phyloP scores from a whole-genome alignment of 2,888 invertebrate species.

The Meghimatium bilineatum region DNA sequence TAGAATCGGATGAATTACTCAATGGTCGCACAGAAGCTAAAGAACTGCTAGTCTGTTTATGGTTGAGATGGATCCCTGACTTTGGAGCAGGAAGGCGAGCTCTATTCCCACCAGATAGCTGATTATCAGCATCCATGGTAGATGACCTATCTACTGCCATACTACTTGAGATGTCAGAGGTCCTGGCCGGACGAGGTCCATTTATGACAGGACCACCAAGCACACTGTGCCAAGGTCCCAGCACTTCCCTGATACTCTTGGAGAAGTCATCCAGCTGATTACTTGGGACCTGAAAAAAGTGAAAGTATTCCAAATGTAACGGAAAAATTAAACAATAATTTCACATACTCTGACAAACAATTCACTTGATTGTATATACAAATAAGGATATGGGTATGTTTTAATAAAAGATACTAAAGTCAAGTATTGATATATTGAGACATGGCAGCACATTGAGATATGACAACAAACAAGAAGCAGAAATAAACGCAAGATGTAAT shows the following conservation, averaged over 20 bases:
- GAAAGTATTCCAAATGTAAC: neutral
- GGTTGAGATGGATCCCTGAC: neutral
- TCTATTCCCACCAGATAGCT: neutral
- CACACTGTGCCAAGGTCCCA: constrained; percentile 26
- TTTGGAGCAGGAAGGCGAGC: neutral
- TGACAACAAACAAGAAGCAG: no score
- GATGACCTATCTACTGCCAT: neutral
- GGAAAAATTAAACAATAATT: no score
- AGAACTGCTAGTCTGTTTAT: constrained; percentile 26
- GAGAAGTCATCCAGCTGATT: constrained; percentile 23
- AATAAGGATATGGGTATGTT: no score
- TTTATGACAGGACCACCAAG: neutral
- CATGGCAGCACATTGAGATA: no score
- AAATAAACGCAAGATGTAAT: no score
- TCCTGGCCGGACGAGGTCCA: neutral
- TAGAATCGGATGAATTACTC: constrained; percentile 7
- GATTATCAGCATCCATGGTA: neutral
- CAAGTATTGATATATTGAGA: no score
- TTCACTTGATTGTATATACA: no score
- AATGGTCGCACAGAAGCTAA: neutral
- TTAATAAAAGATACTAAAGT: no score
- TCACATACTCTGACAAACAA: no score
- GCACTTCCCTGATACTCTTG: constrained; percentile 10
- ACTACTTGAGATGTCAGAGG: neutral
- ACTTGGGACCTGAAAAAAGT: constrained; percentile 20